phyloP scores from a whole-genome alignment of 1,140 invertebrate species.

The Coenobita brevimanus region DNA sequence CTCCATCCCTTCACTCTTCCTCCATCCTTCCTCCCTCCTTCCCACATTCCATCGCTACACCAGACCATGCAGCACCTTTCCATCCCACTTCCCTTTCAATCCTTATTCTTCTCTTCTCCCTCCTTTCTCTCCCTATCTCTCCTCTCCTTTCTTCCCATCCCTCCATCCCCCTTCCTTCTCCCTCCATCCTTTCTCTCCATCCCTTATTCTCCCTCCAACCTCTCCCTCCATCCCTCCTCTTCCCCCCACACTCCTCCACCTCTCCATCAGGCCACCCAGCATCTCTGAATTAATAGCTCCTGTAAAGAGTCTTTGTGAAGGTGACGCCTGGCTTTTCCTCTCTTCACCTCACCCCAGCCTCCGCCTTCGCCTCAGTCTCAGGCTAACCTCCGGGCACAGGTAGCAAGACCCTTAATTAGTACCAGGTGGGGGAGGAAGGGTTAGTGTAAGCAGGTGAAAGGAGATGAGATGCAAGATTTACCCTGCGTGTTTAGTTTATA shows the following conservation, averaged over 20 bases:
- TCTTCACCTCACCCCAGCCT: background rate
- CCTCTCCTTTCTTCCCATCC: background rate
- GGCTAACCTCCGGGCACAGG: background rate
- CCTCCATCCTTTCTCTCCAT: too few species aligned
- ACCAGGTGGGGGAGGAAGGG: background rate
- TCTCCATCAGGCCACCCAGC: background rate
- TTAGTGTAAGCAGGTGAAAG: too few species aligned
- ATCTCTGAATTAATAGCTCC: background rate
- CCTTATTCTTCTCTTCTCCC: background rate
- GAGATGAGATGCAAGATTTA: too few species aligned
- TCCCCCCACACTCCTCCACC: background rate
- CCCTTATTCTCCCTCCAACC: background rate
- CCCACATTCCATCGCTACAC: background rate
- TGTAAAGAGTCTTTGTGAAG: slow-evolving; percentile 6
- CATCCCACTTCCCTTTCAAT: background rate
- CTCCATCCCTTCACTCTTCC: background rate
- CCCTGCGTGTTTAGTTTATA: too few species aligned
- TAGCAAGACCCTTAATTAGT: too few species aligned
- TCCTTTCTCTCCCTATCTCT: background rate
- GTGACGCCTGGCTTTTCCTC: slow-evolving; percentile 12
- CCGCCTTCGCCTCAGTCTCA: too few species aligned
- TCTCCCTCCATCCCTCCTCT: background rate
- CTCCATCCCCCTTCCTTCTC: too few species aligned
- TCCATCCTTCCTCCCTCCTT: background rate
- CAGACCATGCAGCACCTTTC: background rate